Evolutionary conservation across 2,113 vertebrate genomes (phyloP), one percentile per base, ranked within the genome.

Genomic region (Vicugna pacos): DNA sequence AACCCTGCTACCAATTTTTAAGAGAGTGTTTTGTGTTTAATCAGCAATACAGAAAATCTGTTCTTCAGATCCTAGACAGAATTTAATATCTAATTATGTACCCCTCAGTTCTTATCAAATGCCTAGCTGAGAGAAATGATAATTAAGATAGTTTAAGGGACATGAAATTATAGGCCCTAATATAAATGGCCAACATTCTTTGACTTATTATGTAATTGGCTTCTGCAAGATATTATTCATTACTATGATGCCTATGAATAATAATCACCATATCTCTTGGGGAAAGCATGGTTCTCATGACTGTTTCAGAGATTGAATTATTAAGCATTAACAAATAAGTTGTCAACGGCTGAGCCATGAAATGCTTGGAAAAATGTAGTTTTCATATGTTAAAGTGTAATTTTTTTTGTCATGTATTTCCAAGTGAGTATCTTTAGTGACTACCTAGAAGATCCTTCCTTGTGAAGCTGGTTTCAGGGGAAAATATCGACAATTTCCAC

Each of bases 271-370:
- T 90, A 92, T 93, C 62, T 95, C 67, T 72, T 94, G 76, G 14
- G 72, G 92, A 82, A 93, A 93, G 28, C n/a, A 76, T 91, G 38
- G 62, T 73, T 94, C 30, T 89, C 72, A 95, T 97, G 85, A 96
- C 96, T 97, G 93, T 96, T 95, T 96, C 50, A 95, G 85, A 76
- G 32, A 89, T 42, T 80, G 65, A 95, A 94, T 96, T 96, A 97
- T 72, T 95, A 94, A 96, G 17, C 50, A 19, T 79, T 96, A 56
- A n/a, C 58, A 95, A 94, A 94, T 95, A 96, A 89, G 50, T 91
- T 96, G 28, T 94, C 85, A 94, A 81, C 26, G 84, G 17, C 54
- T 81, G 8, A 97, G 35, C 56, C 56, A 89, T 70, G 60, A 90
- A 94, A 69, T 84, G 38, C 9, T 82, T 69, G 24, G 28, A 50